Evolutionary conservation across 2,797 vertebrate species (phyloP).

Genomic region (Myoxocephalus aenaeus): DNA sequence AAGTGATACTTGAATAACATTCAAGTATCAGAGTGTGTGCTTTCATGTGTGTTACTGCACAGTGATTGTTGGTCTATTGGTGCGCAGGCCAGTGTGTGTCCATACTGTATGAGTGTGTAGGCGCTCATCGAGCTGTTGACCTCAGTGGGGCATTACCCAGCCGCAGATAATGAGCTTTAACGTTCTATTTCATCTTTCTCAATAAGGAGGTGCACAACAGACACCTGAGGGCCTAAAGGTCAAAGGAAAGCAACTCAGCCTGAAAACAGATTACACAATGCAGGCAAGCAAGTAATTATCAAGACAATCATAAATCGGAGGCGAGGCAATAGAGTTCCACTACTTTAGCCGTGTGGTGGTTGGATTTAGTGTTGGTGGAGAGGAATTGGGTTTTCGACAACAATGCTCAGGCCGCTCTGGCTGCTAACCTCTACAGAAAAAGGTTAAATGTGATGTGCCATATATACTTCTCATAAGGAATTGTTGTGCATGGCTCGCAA

Average conservation of each 20-base stretch:
- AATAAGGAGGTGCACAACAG: slow-evolving; percentile 69
- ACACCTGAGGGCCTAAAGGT: slow-evolving; percentile 75
- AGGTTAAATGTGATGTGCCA: slow-evolving; percentile 41
- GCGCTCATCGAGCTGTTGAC: slow-evolving; percentile 71
- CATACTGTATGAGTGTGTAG: slow-evolving; percentile 18
- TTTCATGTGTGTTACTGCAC: slow-evolving; percentile 12
- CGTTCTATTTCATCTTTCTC: slow-evolving; percentile 78
- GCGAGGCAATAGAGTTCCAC: slow-evolving; percentile 63
- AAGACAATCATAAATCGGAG: slow-evolving; percentile 79
- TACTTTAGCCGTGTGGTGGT: slow-evolving; percentile 46
- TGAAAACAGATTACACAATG: slow-evolving; percentile 79
- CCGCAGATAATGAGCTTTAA: slow-evolving; percentile 81
- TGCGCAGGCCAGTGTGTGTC: slow-evolving; percentile 28
- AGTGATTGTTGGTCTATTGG: slow-evolving; percentile 26
- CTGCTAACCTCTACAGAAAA: slow-evolving; percentile 54
- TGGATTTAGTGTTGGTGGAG: slow-evolving; percentile 65
- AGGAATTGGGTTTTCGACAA: slow-evolving; percentile 60
- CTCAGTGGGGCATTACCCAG: slow-evolving; percentile 66
- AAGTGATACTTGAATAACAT: too few species aligned
- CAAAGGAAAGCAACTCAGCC: slow-evolving; percentile 70
- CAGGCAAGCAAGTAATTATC: slow-evolving; percentile 80
- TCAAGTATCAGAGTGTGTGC: background rate
- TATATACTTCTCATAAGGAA: slow-evolving; percentile 26
- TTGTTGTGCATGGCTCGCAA: slow-evolving; percentile 1
- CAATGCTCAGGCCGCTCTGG: slow-evolving; percentile 45